Conservation (phyloP, 2,888 invertebrate species). For the Galerucella calmariensis region DNA sequence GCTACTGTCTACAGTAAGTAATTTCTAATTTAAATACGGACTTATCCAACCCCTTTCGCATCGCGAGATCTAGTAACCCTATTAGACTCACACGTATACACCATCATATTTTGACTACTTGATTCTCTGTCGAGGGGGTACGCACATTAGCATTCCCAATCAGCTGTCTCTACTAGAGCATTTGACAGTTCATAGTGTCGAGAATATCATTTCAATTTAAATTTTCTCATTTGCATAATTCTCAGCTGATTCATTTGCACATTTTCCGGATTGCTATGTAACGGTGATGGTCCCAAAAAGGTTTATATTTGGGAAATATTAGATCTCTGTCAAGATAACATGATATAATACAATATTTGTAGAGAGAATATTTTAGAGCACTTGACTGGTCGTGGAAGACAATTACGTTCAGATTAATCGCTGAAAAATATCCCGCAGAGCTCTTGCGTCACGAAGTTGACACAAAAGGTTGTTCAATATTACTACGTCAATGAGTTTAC, state of each 20-base stretch:
- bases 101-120: slow-evolving; percentile 24
- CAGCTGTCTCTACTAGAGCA: slow-evolving; percentile 10
- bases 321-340: slow-evolving; percentile 13
- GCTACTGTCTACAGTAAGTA: slow-evolving; percentile 11
- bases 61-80: slow-evolving; percentile 10
- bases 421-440: too few relatives aligned
- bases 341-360: slow-evolving; percentile 5
- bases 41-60: slow-evolving; percentile 19
- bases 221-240: slow-evolving; percentile 25
- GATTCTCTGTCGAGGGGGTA: slow-evolving; percentile 17
- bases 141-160: slow-evolving; percentile 24
- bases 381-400: neutral
- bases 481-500: too few relatives aligned
- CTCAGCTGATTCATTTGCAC: slow-evolving; percentile 18
- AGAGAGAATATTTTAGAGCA: neutral
- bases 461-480: too few relatives aligned
- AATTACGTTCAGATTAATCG: neutral
- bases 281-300: slow-evolving; percentile 11
- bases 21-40: slow-evolving; percentile 31
- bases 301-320: slow-evolving; percentile 8
- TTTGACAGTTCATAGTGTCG: slow-evolving; percentile 20
- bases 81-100: slow-evolving; percentile 11
- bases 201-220: slow-evolving; percentile 30
- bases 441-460: too few relatives aligned
- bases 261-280: slow-evolving; percentile 10